Evolutionary conservation across 2,888 invertebrate species (phyloP), one percentile per base, ranked within the genome.

Genomic region (Microctonus brassicae): DNA sequence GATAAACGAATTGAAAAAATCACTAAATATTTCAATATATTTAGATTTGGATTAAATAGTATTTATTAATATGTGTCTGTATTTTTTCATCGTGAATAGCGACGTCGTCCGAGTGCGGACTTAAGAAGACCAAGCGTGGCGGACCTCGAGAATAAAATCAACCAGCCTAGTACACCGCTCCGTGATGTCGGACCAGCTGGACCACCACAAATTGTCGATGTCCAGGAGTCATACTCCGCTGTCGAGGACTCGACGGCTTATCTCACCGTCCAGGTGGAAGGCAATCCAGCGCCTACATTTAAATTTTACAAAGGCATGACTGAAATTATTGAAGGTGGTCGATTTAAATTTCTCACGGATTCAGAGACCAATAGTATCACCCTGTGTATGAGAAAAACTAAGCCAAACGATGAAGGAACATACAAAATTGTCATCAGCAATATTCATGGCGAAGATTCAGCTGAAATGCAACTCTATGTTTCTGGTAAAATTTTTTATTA

Each of bases 241-340:
- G 94, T 97, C 88, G 99, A 99, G 94, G 97, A 97, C 90, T 93
- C 94, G 90, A 96, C 95, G 84, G 98, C 95, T 67, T 97, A 97
- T 88, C 93, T 98, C 86, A 95, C 95, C 72, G 94, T 98, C 69
- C 94, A 94, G 89, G 94, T 99, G 78, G 97, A 97, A 89, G 98
- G 98, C 86, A 94, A 95, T 84, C 98, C 98, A 61, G 93, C 96
- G 68, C 98, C 99, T 4, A 95, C 95, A 24, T 97, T 98, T 89
- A 96, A 95, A 88, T 98, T 97, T 90, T 97, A 95, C 90, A 97
- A 97, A 90, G 97, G 96, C 79, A 94, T 96, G 82, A 93, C 94
- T 34, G 97, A 97, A 89, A 95, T 98, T 81, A 93, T 97, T 83
- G 97, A 97, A 88, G 97, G 97, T 79, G 99, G 98, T 78, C 93